These are phyloP conservation scores for Cynodonichthys magdalenae DNA, from an alignment of 2,797 vertebrate genomes.

Conservation along the genomic window DNA sequence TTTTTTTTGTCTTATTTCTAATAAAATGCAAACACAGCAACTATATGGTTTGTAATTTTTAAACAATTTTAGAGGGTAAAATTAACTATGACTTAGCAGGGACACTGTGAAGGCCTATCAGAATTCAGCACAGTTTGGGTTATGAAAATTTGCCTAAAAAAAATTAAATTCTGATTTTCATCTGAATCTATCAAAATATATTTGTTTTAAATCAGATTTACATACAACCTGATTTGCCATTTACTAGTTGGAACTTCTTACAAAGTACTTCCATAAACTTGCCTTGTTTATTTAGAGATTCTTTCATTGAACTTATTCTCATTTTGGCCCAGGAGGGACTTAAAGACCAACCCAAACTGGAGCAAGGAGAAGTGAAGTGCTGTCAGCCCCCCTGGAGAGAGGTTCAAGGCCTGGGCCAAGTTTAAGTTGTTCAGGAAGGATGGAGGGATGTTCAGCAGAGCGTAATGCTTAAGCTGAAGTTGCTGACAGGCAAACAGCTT, in stretches of 20 bases:
- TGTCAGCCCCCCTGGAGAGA: conserved; percentile 65
- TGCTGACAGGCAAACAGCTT: conserved; percentile 75
- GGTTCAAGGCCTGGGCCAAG: conserved; percentile 66
- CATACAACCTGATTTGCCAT: neutral
- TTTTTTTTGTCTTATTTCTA: too few species aligned
- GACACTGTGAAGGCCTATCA: too few species aligned
- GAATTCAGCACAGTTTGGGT: too few species aligned
- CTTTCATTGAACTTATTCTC: conserved; percentile 19
- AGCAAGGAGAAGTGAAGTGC: conserved; percentile 53
- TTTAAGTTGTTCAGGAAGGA: conserved; percentile 47
- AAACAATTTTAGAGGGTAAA: too few species aligned
- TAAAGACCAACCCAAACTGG: conserved; percentile 48
- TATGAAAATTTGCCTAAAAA: too few species aligned
- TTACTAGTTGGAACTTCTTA: conserved; percentile 9
- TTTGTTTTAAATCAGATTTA: conserved; percentile 1
- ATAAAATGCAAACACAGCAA: too few species aligned
- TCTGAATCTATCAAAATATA: too few species aligned
- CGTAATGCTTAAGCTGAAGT: conserved; percentile 68
- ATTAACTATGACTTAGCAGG: too few species aligned
- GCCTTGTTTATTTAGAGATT: conserved; percentile 53
- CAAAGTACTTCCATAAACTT: conserved; percentile 12
- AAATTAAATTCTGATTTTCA: too few species aligned
- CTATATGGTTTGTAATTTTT: too few species aligned
- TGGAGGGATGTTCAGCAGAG: conserved; percentile 73
- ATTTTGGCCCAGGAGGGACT: conserved; percentile 55